A percentile compares a stretch with the other conserved stretches of the same genome.
These are phyloP conservation scores for Danionella dracula DNA, from an alignment of 2,797 vertebrate species.

Conservation along the genomic window DNA sequence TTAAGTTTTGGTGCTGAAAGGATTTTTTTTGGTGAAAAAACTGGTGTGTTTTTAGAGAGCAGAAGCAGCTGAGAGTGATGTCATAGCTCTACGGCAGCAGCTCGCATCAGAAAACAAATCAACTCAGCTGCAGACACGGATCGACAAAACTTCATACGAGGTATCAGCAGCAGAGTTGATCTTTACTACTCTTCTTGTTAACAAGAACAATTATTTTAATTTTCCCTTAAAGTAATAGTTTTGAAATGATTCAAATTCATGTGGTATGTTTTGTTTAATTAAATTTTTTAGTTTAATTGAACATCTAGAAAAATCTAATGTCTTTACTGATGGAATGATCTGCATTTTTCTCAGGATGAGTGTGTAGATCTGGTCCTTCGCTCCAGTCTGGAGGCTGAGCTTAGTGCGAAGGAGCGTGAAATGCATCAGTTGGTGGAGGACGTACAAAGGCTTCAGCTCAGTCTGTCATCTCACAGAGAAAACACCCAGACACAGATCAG, in stretches of 20 bases:
- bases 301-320: too few species aligned
- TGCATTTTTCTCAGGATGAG: slow-evolving; percentile 69
- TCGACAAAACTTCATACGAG: slow-evolving; percentile 85
- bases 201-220: neutral
- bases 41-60: too few species aligned
- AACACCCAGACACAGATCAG: slow-evolving; percentile 89
- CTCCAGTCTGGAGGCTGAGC: slow-evolving; percentile 88
- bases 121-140: slow-evolving; percentile 80
- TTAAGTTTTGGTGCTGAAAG: too few species aligned
- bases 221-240: neutral
- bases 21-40: too few species aligned
- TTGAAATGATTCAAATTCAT: neutral
- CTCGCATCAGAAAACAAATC: slow-evolving; percentile 87
- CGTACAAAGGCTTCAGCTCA: slow-evolving; percentile 95
- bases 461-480: slow-evolving; percentile 91
- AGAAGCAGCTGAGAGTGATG: slow-evolving; percentile 91
- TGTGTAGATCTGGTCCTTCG: slow-evolving; percentile 77
- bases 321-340: too few species aligned
- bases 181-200: too few species aligned
- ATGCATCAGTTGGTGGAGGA: slow-evolving; percentile 94
- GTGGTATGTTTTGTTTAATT: too few species aligned
- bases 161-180: slow-evolving; percentile 71
- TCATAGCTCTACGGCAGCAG: slow-evolving; percentile 86
- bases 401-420: slow-evolving; percentile 93
- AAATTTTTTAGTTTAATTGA: too few species aligned